Percentiles rank a stretch among this genome's conserved stretches.
phyloP scores from a whole-genome alignment of 2,797 vertebrate species.

The Champsocephalus gunnari region DNA sequence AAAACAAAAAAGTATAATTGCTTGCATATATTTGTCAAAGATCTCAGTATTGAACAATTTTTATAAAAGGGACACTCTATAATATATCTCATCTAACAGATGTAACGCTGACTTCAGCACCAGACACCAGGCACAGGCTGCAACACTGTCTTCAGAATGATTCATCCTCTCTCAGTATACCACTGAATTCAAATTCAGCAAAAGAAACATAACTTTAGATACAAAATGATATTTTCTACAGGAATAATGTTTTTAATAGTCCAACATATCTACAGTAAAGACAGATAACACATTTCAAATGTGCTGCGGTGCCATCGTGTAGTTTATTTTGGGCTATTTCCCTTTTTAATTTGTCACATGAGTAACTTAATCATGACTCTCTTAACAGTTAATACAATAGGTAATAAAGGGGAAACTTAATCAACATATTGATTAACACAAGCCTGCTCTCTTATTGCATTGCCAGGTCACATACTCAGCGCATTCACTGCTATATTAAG shows the following conservation, averaged over 20 bases:
- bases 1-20: neutral
- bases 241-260: neutral
- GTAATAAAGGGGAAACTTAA: neutral
- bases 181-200: slow-evolving; percentile 37
- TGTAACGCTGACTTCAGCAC: slow-evolving; percentile 38
- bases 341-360: slow-evolving; percentile 17
- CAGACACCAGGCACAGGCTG: slow-evolving; percentile 5
- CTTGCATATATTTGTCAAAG: neutral
- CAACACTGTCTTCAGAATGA: slow-evolving; percentile 28
- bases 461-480: neutral
- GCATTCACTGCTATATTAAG: neutral
- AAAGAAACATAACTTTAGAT: slow-evolving; percentile 14
- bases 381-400: neutral
- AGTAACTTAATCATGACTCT: slow-evolving; percentile 3
- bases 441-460: neutral
- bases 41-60: neutral
- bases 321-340: neutral
- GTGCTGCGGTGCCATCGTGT: neutral
- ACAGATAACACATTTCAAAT: neutral
- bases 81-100: slow-evolving; percentile 11
- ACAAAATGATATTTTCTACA: neutral
- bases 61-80: neutral
- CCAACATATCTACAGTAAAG: neutral
- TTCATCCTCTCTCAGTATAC: slow-evolving; percentile 18
- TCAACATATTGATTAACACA: neutral